Evolutionary conservation across 2,797 vertebrate genomes (phyloP).

Genomic region (Acrossocheilus fasciatus): DNA sequence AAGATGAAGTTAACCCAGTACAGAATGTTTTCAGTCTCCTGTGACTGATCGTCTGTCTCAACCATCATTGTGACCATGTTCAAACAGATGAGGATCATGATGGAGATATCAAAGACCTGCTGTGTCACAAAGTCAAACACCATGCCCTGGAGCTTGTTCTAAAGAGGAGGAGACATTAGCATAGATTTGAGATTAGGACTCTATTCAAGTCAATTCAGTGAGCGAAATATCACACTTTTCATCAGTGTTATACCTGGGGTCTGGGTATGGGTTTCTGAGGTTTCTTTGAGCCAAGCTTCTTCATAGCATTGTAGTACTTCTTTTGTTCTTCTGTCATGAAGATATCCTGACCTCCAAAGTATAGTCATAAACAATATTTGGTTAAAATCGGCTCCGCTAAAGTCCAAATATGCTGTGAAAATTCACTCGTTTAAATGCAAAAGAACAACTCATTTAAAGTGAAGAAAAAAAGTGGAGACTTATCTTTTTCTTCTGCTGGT

Average conservation of each 20-base stretch:
- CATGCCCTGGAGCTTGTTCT: slow-evolving; percentile 96
- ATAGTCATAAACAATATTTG: slow-evolving; percentile 77
- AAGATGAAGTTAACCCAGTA: slow-evolving; percentile 99
- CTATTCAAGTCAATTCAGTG: neutral
- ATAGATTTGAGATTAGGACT: slow-evolving; percentile 31
- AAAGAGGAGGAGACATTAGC: slow-evolving; percentile 24
- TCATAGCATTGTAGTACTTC: slow-evolving; percentile 99
- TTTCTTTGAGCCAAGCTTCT: slow-evolving; percentile 98
- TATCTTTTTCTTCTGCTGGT: slow-evolving; percentile 99
- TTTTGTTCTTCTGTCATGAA: slow-evolving; percentile 99
- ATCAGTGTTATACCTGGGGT: slow-evolving; percentile 84
- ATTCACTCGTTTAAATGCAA: neutral
- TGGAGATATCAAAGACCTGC: slow-evolving; percentile 98
- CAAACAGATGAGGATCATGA: slow-evolving; percentile 99
- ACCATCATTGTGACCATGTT: slow-evolving; percentile 99
- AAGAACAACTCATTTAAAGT: neutral
- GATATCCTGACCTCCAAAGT: slow-evolving; percentile 99
- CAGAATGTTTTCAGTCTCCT: slow-evolving; percentile 91
- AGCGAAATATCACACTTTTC: neutral
- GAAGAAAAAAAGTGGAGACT: slow-evolving; percentile 69
- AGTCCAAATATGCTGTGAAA: neutral
- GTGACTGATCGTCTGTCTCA: slow-evolving; percentile 95
- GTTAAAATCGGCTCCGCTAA: slow-evolving; percentile 80
- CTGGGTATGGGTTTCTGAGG: slow-evolving; percentile 98
- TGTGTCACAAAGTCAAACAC: slow-evolving; percentile 98